Conservation (phyloP, 2,113 vertebrate genomes). For the Chaetodon auriga region DNA sequence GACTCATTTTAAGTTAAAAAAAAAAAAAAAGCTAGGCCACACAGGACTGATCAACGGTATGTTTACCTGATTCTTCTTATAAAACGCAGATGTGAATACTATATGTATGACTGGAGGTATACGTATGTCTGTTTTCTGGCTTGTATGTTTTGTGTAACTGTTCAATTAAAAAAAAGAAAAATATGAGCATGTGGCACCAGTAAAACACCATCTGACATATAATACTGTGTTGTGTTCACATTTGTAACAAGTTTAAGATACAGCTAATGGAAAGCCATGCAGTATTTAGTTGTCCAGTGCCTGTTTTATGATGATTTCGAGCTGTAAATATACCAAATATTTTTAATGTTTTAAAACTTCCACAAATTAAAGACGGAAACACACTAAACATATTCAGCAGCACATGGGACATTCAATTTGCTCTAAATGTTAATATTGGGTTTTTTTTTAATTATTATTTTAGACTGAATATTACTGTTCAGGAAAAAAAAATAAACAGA, state of each 20-base stretch:
- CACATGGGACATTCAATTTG: not conserved
- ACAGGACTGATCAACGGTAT: not conserved
- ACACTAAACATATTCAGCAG: not conserved
- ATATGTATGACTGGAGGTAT: too few species aligned
- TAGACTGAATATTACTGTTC: not conserved
- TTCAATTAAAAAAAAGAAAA: too few species aligned
- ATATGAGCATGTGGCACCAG: too few species aligned
- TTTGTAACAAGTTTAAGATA: not conserved
- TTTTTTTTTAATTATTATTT: not conserved
- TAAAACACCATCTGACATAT: not conserved
- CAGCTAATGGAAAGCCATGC: not conserved
- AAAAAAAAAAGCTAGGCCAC: conserved; percentile 8
- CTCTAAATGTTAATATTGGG: not conserved
- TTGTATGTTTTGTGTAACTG: too few species aligned
- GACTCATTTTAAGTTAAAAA: not conserved
- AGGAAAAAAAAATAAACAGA: too few species aligned
- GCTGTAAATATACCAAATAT: not conserved
- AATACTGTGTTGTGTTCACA: not conserved
- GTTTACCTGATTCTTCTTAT: too few species aligned
- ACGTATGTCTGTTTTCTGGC: too few species aligned
- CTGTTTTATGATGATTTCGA: not conserved
- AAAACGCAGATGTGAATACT: too few species aligned
- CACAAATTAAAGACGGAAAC: not conserved
- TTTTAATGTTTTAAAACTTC: too few species aligned
- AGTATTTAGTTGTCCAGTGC: not conserved